Base-by-base conservation (phyloP, 2,113 vertebrate genomes). In the Pteruthius melanotis region DNA sequence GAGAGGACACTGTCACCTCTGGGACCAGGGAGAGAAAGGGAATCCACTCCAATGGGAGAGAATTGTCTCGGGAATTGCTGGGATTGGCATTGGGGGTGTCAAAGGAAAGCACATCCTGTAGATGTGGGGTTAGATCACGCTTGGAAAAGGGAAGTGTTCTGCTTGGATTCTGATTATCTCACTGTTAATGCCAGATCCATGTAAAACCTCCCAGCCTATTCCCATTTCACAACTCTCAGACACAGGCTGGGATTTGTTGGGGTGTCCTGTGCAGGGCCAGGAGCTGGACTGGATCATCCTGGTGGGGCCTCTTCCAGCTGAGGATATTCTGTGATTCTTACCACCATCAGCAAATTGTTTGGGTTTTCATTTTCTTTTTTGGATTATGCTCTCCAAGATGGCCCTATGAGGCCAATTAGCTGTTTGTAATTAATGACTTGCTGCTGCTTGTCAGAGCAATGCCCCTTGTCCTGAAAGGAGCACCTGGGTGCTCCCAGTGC, bases 41-140 rank as follows among this genome's bases (percentile, higher is more conserved):
- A 10, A 56, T 6, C n/a, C 13, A 0, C 64, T 66, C 31, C 31
- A 37, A 0, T 0, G 2, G 20, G 8, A 15, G 21, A 0, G 42
- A 33, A 21, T 4, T 26, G 37, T 10, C 72, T 35, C 40, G 13
- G 49, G 13, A n/a, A 17, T 7, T 23, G 15, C 26, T 72, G 56
- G 31, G 19, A 35, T 65, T 45, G 20, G 10, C 28, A 23, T 1
- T 54, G 3, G 1, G 21, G 49, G 23, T 33, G 26, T 45, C 37
- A 33, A 35, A 53, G 15, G 7, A 53, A 70, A 65, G 17, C 23
- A 27, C 11, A 16, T 6, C 8, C 3, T 7, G 1, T 1, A 5
- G 15, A 16, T 6, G 14, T 9, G 13, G 3, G 7, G 37, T 87
- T 6, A 28, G 5, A 33, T 27, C 37, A 5, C 18, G 0, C 27